Evolutionary conservation across 2,113 vertebrate species (phyloP), one percentile per base, ranked within the genome.

Genomic region (Orcinus orca): DNA sequence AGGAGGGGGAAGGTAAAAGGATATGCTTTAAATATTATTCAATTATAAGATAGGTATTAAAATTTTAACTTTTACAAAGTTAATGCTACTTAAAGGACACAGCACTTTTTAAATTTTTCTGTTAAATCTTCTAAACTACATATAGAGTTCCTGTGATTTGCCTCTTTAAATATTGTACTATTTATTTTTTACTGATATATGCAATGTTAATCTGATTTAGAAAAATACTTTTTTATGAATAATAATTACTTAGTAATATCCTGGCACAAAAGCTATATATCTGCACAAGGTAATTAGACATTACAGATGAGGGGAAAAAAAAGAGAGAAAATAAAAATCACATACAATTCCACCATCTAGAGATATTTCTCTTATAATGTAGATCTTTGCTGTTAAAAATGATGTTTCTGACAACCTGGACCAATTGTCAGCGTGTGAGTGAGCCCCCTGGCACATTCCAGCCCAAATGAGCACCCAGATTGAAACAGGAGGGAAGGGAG

Each of bases 351-450:
- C 10, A 74, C 25, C 8, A 86, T 44, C 8, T 71, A 70, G 12
- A 92, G 47, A 50, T 55, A 92, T 58, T 80, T 91, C 44, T 95
- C 23, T 94, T 71, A 50, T 71, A 73, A 60, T 67, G 92, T 68
- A 86, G 17, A 29, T 29, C 18, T 6, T 91, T 94, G 38, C 21
- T 67, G 17, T 86, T 92, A 79, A 83, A 86, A 95, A 71, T 25
- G 12, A 25, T 85, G 7, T 80, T 80, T 55, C 26, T 11, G n/a
- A 36, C 7, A 76, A 26, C 31, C 23, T 13, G 36, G 1, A 36
- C 13, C 33, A 60, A 38, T 36, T 55, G 17, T 47, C n/a, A 85
- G 58, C 21, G 11, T 36, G 3, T 33, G 18, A 38, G 6, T 17
- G 21, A 55, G 60, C 44, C 20, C 44, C 10, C 5, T 73, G 38